A percentile compares a stretch with the other conserved stretches of the same genome.
These are phyloP conservation scores for Lithophane leautieri DNA, from an alignment of 2,888 invertebrate species.

Conservation along the genomic window DNA sequence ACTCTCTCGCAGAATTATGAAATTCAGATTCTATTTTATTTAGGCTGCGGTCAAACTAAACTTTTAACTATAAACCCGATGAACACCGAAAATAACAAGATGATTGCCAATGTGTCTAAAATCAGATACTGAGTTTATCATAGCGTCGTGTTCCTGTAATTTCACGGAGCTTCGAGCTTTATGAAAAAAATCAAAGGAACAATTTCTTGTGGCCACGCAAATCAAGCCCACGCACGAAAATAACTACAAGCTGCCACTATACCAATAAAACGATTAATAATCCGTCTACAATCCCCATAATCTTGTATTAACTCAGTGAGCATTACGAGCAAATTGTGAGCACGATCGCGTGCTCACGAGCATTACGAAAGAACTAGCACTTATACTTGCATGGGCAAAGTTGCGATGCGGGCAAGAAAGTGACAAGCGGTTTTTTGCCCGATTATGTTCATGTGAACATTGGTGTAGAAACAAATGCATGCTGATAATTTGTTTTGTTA, in stretches of 20 bases:
- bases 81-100: not conserved
- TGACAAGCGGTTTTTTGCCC: conserved; percentile 58
- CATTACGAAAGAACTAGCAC: conserved; percentile 63
- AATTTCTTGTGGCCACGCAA: conserved; percentile 35
- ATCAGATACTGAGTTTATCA: not conserved
- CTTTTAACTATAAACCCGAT: too few relatives aligned
- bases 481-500: conserved; percentile 9
- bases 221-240: conserved; percentile 26
- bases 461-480: conserved; percentile 28
- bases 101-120: not conserved
- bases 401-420: conserved; percentile 52
- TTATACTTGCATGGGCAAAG: conserved; percentile 56
- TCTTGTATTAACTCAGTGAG: conserved; percentile 72
- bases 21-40: not conserved
- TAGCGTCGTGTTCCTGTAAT: not conserved
- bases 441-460: conserved; percentile 26
- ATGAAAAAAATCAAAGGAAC: conserved; percentile 5
- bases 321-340: conserved; percentile 66
- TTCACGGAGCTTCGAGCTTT: not conserved
- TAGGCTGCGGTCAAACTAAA: not conserved
- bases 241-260: conserved; percentile 29
- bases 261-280: conserved; percentile 59
- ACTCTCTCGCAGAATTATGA: not conserved
- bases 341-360: conserved; percentile 66
- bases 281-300: conserved; percentile 58